These are phyloP conservation scores for Andricus quercusramuli DNA, from an alignment of 2,888 invertebrate genomes.

Conservation along the genomic window DNA sequence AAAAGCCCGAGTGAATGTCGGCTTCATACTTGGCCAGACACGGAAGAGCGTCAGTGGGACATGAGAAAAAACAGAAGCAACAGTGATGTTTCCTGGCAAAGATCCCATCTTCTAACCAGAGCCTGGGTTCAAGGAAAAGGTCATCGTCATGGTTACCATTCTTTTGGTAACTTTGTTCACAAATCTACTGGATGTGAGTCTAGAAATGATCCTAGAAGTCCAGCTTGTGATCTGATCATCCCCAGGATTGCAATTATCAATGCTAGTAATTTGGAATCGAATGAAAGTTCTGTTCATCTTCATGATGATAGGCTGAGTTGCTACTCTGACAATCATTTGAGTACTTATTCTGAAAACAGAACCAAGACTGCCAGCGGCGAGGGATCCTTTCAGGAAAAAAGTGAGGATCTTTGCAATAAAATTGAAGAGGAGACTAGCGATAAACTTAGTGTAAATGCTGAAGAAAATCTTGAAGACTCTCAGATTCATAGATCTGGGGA, in stretches of 20 bases:
- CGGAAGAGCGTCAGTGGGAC: constrained; percentile 52
- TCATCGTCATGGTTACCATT: constrained; percentile 63
- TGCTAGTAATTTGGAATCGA: constrained; percentile 75
- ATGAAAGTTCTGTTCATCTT: constrained; percentile 73
- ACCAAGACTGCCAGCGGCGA: constrained; percentile 71
- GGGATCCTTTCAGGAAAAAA: constrained; percentile 67
- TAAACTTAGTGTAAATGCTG: constrained; percentile 52
- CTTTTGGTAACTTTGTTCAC: constrained; percentile 58
- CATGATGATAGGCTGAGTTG: constrained; percentile 60
- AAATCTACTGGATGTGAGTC: constrained; percentile 17
- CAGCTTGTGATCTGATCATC: constrained; percentile 64
- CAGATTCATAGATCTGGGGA: neutral
- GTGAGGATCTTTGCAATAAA: constrained; percentile 65
- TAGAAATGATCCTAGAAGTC: neutral
- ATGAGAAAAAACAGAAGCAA: constrained; percentile 69
- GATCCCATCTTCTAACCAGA: constrained; percentile 65
- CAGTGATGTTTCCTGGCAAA: constrained; percentile 74
- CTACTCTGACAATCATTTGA: constrained; percentile 62
- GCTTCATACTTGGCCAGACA: constrained; percentile 61
- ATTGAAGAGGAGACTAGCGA: constrained; percentile 60
- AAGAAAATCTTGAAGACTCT: neutral
- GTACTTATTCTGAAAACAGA: constrained; percentile 62
- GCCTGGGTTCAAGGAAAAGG: constrained; percentile 69
- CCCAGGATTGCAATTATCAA: constrained; percentile 76
- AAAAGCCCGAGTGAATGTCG: constrained; percentile 63